Evolutionary conservation across 2,113 vertebrate species (phyloP), one percentile per base, ranked within the genome.

Genomic region (Baryphthengus martii): DNA sequence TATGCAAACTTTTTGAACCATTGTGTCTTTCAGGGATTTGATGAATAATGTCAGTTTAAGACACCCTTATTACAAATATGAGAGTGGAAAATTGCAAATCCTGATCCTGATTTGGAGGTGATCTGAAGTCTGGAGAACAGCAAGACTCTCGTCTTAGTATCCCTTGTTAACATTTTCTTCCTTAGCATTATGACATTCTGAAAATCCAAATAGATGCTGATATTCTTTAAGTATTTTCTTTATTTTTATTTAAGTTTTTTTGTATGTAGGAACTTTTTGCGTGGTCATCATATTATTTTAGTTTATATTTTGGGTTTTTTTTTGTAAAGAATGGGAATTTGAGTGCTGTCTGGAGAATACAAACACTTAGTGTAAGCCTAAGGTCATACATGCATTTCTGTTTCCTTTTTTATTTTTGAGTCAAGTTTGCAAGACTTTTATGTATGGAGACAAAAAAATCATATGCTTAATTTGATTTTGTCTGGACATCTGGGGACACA

Each of bases 401-500:
- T 53, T 53, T 58, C 13, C 5, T 66, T 85, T 88, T 94, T 68
- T 75, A 31, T 29, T 85, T 89, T 79, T 84, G 33, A 80, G 44
- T 77, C 26, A 76, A 42, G 40, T 86, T 92, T 61, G 35, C 35
- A 33, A 67, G 33, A 17, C 61, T 92, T 91, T 75, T 76, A 81
- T 39, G 16, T 76, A 87, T 1, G 28, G 58, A 58, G 47, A 33
- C 63, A 82, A 90, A 82, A 79, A 90, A 63, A 40, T 47, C 15
- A 58, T 86, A 42, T 19, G 17, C 23, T 76, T 85, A 40, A 85
- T 80, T 88, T 93, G 53, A 74, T 92, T 89, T 89, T 85, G 76
- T 50, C 85, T 84, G 80, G 89, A 70, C 62, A 75, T 87, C 83
- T 91, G 45, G 73, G 90, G 49, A 45, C 53, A 94, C 53, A 95